Percentiles rank a stretch among this genome's conserved stretches.
These are phyloP conservation scores for Venustoraphidia nigricollis DNA, from an alignment of 2,888 invertebrate species.

Conservation along the genomic window DNA sequence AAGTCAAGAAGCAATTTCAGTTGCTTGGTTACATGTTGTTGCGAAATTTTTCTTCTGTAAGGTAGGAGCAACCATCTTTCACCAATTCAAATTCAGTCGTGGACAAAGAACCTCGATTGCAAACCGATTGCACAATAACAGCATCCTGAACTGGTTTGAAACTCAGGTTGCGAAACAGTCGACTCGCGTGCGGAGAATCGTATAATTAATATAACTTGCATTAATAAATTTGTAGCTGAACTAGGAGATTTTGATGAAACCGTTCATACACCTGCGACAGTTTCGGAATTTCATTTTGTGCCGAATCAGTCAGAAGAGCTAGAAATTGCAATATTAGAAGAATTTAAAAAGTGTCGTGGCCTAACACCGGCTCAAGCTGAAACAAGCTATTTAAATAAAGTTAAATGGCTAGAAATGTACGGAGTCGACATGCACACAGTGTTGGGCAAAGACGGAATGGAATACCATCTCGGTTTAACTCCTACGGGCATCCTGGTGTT, in stretches of 20 bases:
- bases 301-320: conserved; percentile 93
- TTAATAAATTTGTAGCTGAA: conserved; percentile 52
- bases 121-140: too few species aligned
- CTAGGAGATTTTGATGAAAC: conserved; percentile 90
- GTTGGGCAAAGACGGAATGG: conserved; percentile 90
- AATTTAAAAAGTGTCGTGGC: conserved; percentile 74
- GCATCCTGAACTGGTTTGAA: too few species aligned
- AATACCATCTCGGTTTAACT: conserved; percentile 91
- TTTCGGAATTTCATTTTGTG: conserved; percentile 96
- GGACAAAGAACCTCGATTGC: too few species aligned
- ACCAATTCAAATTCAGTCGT: too few species aligned
- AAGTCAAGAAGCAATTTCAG: too few species aligned
- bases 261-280: conserved; percentile 86
- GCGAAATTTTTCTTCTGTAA: too few species aligned
- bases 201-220: too few species aligned
- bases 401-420: conserved; percentile 95
- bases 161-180: too few species aligned
- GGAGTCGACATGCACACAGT: conserved; percentile 99
- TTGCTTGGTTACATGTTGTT: too few species aligned
- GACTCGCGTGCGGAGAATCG: too few species aligned
- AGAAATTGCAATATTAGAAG: conserved; percentile 86
- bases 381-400: conserved; percentile 86
- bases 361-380: conserved; percentile 92
- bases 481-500: conserved; percentile 98
- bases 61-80: too few species aligned